phyloP scores from a whole-genome alignment of 1,140 invertebrate species.

The Orius laevigatus region DNA sequence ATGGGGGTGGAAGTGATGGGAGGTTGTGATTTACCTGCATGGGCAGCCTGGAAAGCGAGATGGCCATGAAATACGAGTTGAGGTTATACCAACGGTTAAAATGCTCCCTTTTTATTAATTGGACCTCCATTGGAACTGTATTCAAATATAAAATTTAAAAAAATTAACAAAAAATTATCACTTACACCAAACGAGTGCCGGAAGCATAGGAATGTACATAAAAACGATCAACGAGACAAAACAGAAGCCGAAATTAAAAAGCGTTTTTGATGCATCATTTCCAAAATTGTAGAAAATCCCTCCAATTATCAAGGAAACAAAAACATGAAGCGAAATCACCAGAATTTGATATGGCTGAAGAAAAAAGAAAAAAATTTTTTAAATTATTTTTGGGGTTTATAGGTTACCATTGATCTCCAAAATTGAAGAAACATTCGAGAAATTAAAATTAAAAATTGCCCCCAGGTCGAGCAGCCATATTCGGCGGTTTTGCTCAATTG shows the following conservation, averaged over 20 bases:
- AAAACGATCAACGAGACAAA: slow-evolving; percentile 59
- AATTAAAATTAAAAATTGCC: slow-evolving; percentile 47
- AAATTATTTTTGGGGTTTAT: neutral
- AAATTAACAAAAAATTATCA: slow-evolving; percentile 12
- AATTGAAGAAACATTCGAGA: slow-evolving; percentile 52
- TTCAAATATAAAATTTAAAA: neutral
- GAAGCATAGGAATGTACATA: slow-evolving; percentile 63
- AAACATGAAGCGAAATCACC: slow-evolving; percentile 36
- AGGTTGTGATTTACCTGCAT: slow-evolving; percentile 27
- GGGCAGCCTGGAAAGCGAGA: slow-evolving; percentile 58
- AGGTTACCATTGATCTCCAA: slow-evolving; percentile 46
- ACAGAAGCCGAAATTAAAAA: slow-evolving; percentile 70
- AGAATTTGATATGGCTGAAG: slow-evolving; percentile 22
- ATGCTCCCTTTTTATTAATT: slow-evolving; percentile 50
- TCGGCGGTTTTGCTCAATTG: slow-evolving; percentile 11
- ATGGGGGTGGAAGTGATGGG: neutral
- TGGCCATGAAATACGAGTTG: slow-evolving; percentile 58
- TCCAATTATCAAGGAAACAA: slow-evolving; percentile 52
- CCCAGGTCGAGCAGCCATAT: slow-evolving; percentile 26
- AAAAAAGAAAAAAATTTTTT: slow-evolving; percentile 3
- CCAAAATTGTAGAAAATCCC: slow-evolving; percentile 51
- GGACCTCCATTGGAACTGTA: slow-evolving; percentile 54
- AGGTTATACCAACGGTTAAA: slow-evolving; percentile 64
- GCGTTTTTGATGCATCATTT: slow-evolving; percentile 56
- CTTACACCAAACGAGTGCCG: slow-evolving; percentile 59